Base-by-base conservation (phyloP, 1,140 invertebrate species). In the Prorops nasuta region DNA sequence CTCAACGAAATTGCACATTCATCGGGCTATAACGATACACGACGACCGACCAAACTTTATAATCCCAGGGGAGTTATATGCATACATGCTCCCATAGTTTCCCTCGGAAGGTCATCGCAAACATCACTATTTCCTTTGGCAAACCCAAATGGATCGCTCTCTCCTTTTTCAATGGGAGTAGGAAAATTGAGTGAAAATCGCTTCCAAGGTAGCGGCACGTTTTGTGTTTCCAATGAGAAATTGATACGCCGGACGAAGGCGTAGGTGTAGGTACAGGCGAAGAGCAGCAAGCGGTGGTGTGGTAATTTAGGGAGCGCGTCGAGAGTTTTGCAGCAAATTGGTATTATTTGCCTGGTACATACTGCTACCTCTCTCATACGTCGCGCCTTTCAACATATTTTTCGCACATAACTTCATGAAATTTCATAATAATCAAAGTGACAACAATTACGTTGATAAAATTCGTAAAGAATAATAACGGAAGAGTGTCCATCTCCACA, bases 341-440 rank as follows among this genome's bases (percentile, higher is more conserved):
- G 40, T 51, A 51, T 16, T 44, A 46, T 56, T 54, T 57, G 60
- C n/a, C n/a, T n/a, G n/a, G n/a, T n/a, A n/a, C n/a, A n/a, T n/a
- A n/a, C n/a, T n/a, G n/a, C n/a, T n/a, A n/a, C 40, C 62, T 48
- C 61, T 67, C 44, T 64, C 53, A 62, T 58, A 56, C 63, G 62
- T 62, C 57, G 63, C 62, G 58, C 56, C 60, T 70, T 66, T 69
- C 59, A 52, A 56, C 60, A 66, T 66, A 70, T 67, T 70, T 67
- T 60, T 70, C 63, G 61, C 66, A 64, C 57, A 71, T 58, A 67
- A 74, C 83, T 58, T 88, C 86, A 87, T 88, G 88, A 74, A 77
- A 79, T 68, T 78, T 87, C 57, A 85, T 88, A 79, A 74, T 72
- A n/a, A n/a, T n/a, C n/a, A n/a, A n/a, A n/a, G n/a, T n/a, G n/a